These are phyloP conservation scores for Melanocharis versteri DNA, from an alignment of 2,113 vertebrate genomes.

Conservation along the genomic window DNA sequence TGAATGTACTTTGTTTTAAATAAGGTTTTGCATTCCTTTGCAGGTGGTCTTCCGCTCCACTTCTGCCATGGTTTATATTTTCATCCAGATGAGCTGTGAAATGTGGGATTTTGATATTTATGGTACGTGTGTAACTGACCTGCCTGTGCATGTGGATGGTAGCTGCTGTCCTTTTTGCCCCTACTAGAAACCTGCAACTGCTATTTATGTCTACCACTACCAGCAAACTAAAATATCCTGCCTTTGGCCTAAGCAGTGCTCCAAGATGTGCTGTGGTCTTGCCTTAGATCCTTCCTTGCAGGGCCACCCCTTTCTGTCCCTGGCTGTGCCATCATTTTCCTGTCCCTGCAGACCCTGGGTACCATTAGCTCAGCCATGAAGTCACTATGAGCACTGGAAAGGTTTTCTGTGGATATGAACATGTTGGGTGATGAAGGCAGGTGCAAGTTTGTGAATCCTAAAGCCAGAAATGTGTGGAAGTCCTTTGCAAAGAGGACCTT, in stretches of 20 bases:
- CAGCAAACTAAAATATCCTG: neutral
- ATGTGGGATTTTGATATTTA: conserved; percentile 99
- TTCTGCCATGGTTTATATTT: conserved; percentile 98
- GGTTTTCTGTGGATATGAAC: neutral
- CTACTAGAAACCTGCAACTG: neutral
- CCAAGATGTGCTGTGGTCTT: accelerated
- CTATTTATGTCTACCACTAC: neutral
- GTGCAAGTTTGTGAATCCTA: neutral
- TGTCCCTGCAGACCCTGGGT: neutral
- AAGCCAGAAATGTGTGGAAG: neutral
- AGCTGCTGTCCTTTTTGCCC: neutral
- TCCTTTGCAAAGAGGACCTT: neutral
- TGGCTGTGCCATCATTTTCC: neutral
- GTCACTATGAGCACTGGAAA: neutral
- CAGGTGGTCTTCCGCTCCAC: conserved; percentile 98
- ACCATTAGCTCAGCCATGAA: accelerated
- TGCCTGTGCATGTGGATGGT: neutral
- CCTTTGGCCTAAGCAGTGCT: neutral
- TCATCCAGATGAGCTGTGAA: conserved; percentile 99
- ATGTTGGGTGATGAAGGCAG: neutral
- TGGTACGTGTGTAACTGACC: conserved; percentile 70
- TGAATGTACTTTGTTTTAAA: neutral
- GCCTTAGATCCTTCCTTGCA: neutral
- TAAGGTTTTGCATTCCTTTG: neutral
- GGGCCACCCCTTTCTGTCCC: neutral